These are phyloP conservation scores for Emesis russula DNA, from an alignment of 2,888 invertebrate species.

Conservation along the genomic window DNA sequence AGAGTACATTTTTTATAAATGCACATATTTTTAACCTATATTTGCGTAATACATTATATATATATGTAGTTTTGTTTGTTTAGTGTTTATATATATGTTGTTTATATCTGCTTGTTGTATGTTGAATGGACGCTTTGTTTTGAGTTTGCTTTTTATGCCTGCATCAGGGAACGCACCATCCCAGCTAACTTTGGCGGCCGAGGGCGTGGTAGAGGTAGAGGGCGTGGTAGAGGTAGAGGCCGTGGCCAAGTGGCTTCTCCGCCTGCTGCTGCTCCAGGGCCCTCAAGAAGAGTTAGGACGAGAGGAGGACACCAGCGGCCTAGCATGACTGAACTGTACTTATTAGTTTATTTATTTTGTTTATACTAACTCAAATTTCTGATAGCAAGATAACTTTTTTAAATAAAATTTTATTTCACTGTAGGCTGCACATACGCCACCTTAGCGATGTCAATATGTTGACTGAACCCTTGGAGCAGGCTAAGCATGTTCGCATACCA, in stretches of 20 bases:
- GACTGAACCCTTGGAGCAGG: background rate
- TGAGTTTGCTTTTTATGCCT: background rate
- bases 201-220: background rate
- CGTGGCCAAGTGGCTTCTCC: background rate
- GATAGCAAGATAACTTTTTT: conserved; percentile 1
- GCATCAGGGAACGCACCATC: background rate
- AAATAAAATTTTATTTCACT: conserved; percentile 1
- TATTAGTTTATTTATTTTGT: background rate
- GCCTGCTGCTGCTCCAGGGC: background rate
- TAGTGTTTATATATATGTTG: no score
- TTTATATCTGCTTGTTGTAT: background rate
- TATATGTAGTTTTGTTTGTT: no score
- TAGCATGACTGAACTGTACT: background rate
- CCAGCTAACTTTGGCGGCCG: background rate
- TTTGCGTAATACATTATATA: no score
- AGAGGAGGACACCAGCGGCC: conserved; percentile 1
- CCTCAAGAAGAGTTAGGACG: background rate
- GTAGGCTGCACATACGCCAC: background rate
- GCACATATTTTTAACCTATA: no score
- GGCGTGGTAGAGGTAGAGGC: background rate
- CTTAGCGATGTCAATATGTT: background rate
- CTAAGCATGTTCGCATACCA: background rate
- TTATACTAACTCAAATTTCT: background rate
- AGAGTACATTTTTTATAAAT: no score
- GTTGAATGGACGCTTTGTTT: conserved; percentile 1